phyloP scores from a whole-genome alignment of 2,797 vertebrate genomes.

The Hydrocynus forskahlii region DNA sequence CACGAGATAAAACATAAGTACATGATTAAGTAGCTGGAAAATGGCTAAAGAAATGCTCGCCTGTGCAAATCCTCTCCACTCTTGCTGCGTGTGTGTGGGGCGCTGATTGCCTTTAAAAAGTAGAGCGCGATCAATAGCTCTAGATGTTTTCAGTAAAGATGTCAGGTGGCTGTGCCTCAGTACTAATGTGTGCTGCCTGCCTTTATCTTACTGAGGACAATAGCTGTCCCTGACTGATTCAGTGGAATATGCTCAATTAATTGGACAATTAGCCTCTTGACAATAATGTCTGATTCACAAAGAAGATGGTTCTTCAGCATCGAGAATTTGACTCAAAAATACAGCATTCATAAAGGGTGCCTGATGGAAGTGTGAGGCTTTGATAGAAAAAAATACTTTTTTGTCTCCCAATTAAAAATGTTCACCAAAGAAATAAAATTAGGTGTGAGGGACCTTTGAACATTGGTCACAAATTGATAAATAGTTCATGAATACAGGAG shows the following conservation, averaged over 20 bases:
- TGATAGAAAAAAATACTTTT: background rate
- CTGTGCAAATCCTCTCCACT: conserved; percentile 17
- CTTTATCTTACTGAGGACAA: conserved; percentile 38
- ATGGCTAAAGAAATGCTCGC: conserved; percentile 47
- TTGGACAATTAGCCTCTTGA: conserved; percentile 52
- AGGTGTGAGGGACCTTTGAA: background rate
- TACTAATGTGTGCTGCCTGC: conserved; percentile 46
- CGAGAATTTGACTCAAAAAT: conserved; percentile 34
- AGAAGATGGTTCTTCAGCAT: conserved; percentile 5
- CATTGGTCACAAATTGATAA: background rate
- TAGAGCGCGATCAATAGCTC: conserved; percentile 48
- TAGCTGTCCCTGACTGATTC: conserved; percentile 45
- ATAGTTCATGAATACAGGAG: background rate
- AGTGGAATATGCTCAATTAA: conserved; percentile 53
- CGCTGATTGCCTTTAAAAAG: conserved; percentile 47
- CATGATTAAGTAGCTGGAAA: conserved; percentile 52
- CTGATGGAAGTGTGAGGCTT: background rate
- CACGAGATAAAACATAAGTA: conserved; percentile 43
- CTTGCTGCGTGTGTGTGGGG: conserved; percentile 14
- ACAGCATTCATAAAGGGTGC: conserved; percentile 10
- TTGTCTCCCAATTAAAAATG: background rate
- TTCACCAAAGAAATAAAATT: background rate
- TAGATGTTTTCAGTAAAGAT: conserved; percentile 50
- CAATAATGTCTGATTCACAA: conserved; percentile 25
- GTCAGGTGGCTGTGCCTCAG: conserved; percentile 25